Evolutionary conservation across 2,797 vertebrate species (phyloP).

Genomic region (Eutrigla gurnardus): DNA sequence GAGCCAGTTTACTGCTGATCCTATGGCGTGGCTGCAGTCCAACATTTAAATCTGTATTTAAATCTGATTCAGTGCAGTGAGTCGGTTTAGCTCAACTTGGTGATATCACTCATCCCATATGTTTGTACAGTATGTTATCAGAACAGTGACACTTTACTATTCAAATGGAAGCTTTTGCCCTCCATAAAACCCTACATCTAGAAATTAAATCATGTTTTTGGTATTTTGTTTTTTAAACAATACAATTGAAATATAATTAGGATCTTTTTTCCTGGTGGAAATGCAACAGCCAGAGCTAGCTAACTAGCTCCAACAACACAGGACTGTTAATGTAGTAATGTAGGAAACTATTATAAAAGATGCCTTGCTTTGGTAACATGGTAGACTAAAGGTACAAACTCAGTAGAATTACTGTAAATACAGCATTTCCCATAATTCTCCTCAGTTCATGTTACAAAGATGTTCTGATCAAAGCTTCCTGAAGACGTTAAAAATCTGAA

Average conservation of each 20-base stretch:
- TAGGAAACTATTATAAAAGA: background rate
- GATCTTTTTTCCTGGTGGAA: no score
- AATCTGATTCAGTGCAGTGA: slow-evolving; percentile 18
- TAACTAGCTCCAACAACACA: no score
- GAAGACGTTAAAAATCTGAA: slow-evolving; percentile 48
- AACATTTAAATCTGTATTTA: slow-evolving; percentile 23
- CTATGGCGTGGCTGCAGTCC: slow-evolving; percentile 5
- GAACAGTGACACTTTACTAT: background rate
- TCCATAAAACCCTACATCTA: background rate
- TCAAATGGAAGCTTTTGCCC: no score
- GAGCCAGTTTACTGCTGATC: slow-evolving; percentile 42
- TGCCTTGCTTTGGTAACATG: background rate
- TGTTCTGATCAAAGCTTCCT: slow-evolving; percentile 27
- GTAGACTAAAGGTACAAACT: background rate
- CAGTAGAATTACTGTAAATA: background rate
- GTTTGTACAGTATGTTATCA: slow-evolving; percentile 2
- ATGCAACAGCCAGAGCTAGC: no score
- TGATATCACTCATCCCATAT: background rate
- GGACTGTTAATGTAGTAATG: background rate
- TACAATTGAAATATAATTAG: no score
- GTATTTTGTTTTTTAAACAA: background rate
- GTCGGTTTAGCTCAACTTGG: slow-evolving; percentile 5
- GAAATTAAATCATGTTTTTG: background rate
- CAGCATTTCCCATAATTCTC: background rate
- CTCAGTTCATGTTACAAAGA: background rate